Evolutionary conservation across 2,888 invertebrate genomes (phyloP).

Genomic region (Marasmarcha lunaedactyla): DNA sequence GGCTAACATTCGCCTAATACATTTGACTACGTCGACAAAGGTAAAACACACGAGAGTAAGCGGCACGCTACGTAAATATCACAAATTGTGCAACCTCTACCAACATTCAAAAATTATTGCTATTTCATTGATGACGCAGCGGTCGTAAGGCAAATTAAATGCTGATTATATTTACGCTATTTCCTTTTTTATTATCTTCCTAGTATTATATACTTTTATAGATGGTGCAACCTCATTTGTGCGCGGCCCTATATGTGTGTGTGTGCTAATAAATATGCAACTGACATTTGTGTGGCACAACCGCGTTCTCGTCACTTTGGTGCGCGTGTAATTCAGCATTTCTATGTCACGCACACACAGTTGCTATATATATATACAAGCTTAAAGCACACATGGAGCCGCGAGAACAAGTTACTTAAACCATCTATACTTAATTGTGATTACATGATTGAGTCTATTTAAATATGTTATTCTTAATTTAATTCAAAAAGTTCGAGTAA

Average conservation of each 20-base stretch:
- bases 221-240: conserved; percentile 8
- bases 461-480: conserved; percentile 26
- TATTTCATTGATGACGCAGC: conserved; percentile 50
- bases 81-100: conserved; percentile 60
- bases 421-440: conserved; percentile 15
- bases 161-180: conserved; percentile 24
- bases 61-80: conserved; percentile 56
- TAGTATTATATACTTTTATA: conserved; percentile 5
- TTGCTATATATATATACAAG: no score
- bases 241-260: no score
- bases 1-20: conserved; percentile 59
- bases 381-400: no score
- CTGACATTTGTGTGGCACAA: no score
- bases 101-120: conserved; percentile 55
- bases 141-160: conserved; percentile 59
- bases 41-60: conserved; percentile 55
- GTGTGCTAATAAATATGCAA: no score
- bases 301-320: no score
- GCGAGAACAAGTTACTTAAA: no score
- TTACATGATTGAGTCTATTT: conserved; percentile 28
- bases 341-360: no score
- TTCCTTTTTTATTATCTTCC: conserved; percentile 5
- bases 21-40: conserved; percentile 61
- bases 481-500: conserved; percentile 20
- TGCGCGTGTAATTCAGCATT: no score